Base-by-base conservation (phyloP, 2,888 invertebrate genomes). In the Elmis aenea region DNA sequence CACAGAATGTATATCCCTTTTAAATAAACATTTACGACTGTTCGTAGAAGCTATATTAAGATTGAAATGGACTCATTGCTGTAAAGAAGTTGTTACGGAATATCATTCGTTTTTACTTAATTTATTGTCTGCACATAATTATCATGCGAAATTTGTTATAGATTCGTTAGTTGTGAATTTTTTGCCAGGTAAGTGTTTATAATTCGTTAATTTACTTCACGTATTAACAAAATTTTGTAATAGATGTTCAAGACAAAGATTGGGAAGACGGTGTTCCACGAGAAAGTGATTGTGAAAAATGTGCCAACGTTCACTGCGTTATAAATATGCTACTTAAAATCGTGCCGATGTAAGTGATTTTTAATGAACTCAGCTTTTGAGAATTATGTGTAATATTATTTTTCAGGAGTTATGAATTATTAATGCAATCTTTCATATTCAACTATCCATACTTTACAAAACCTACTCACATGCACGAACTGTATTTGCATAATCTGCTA, bases 401-500 rank as follows among this genome's bases (percentile, higher is more conserved):
- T n/a, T n/a, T n/a, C n/a, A 6, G 5, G 8, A 18, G 18, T 18
- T 6, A 18, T 5, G 80, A 83, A 42, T 64, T 85, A 12, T 64
- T 91, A 10, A 60, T 85, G 50, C 76, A 81, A 26, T 71, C 77
- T 6, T 66, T 89, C 10, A 69, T 73, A 34, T 70, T 72, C 2
- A 70, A 75, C 27, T 92, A 83, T 65, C 94, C 94, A 0, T 93
- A 88, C 62, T 76, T 80, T 59, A 83, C 79, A 54, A 79, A 76
- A 36, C 72, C 80, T 1, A 68, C 79, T 2, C 79, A 79, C 54
- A 62, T 75, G 1, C 84, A 88, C 46, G 81, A 84, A 55, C 77
- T 82, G 6, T 94, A 85, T 64, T 62, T 89, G 10, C 77, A 83
- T 57, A 90, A 91, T 65, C 64, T 91, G 24, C 72, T 94, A 32